Conservation (phyloP, 2,888 invertebrate species). For the Ophion costatus region DNA sequence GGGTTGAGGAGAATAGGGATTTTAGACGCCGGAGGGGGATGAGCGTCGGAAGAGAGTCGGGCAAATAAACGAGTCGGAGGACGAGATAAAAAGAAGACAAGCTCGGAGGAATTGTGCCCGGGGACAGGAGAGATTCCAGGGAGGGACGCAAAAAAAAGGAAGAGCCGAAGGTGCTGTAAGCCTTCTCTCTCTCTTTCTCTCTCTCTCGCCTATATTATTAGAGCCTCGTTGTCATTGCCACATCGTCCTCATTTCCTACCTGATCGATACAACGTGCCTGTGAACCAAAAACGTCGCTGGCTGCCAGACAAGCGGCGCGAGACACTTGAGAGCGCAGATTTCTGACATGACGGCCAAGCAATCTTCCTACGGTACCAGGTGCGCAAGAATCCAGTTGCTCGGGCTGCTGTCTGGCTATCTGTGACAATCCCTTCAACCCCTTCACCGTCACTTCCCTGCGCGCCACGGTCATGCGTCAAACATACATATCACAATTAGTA, state of each 20-base stretch:
- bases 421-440: slow-evolving; percentile 88
- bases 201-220: not conserved
- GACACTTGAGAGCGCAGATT: slow-evolving; percentile 97
- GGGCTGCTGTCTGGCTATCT: slow-evolving; percentile 88
- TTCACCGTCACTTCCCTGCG: slow-evolving; percentile 90
- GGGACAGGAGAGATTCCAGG: slow-evolving; percentile 24
- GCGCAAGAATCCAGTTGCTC: slow-evolving; percentile 88
- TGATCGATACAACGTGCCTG: slow-evolving; percentile 83
- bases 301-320: slow-evolving; percentile 92
- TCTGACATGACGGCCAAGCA: slow-evolving; percentile 91
- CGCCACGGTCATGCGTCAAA: not conserved
- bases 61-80: slow-evolving; percentile 46
- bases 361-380: slow-evolving; percentile 88
- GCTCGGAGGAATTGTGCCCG: slow-evolving; percentile 44
- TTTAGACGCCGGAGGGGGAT: slow-evolving; percentile 25
- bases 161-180: slow-evolving; percentile 16
- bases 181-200: slow-evolving; percentile 7
- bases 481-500: slow-evolving; percentile 4
- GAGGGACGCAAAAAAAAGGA: not conserved
- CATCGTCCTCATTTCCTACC: slow-evolving; percentile 69
- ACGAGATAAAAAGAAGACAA: slow-evolving; percentile 48
- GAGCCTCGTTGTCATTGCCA: slow-evolving; percentile 8
- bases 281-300: slow-evolving; percentile 91
- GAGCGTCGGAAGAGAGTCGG: slow-evolving; percentile 44
- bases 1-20: slow-evolving; percentile 34